Conservation (phyloP, 2,113 vertebrate genomes). For the Muscicapa adusta region DNA sequence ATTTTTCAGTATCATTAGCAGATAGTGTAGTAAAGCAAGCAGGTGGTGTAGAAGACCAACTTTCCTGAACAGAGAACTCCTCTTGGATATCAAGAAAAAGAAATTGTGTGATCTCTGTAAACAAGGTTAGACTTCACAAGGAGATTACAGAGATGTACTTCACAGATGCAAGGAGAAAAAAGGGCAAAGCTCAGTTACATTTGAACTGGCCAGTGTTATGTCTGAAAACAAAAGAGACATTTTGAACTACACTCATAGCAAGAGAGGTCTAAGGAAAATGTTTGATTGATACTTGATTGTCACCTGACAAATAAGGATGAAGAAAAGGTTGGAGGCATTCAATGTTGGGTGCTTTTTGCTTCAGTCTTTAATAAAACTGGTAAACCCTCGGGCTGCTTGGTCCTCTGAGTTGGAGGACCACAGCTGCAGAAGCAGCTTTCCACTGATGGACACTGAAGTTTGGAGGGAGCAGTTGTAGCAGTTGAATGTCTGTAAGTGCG, state of each 20-base stretch:
- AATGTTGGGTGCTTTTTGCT: neutral
- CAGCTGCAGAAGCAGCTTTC: neutral
- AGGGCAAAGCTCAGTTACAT: neutral
- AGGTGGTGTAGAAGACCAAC: neutral
- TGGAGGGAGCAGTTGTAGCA: neutral
- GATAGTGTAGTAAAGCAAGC: neutral
- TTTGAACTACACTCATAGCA: neutral
- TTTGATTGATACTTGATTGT: neutral
- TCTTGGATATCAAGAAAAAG: neutral
- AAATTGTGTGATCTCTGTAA: neutral
- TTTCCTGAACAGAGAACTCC: neutral
- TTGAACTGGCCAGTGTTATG: neutral
- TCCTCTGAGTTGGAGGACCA: neutral
- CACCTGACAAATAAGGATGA: neutral
- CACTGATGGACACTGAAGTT: neutral
- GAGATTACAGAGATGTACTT: neutral
- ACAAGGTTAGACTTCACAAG: neutral
- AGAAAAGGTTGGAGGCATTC: neutral
- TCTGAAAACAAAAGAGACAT: neutral
- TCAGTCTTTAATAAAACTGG: neutral
- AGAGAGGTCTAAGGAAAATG: neutral
- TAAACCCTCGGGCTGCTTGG: neutral
- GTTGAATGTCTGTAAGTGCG: rapidly evolving
- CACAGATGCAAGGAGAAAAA: neutral
- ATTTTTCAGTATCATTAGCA: neutral